Evolutionary conservation across 2,797 vertebrate genomes (phyloP), one percentile per base, ranked within the genome.

Genomic region (Allobates femoralis): DNA sequence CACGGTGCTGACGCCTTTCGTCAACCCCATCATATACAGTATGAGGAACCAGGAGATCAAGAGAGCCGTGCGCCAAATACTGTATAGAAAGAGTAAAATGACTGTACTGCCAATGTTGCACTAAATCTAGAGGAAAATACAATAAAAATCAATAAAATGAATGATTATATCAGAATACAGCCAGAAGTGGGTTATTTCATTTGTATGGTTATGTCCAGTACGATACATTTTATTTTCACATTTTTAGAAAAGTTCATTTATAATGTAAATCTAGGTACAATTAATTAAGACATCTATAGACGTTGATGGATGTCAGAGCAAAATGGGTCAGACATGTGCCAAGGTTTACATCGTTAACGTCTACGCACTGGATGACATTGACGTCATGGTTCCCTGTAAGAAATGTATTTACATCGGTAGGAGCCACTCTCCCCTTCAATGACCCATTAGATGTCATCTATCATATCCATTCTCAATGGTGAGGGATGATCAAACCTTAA

Each of bases 11-110:
- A 81, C 79, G 16, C 79, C 79, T 28, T 50, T 81, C 26, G 34
- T 69, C 21, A 81, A 81, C n/a, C 79, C 60, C 11, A 81, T 81
- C 66, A 67, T 81, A 51, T 81, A 81, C 37, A 66, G 58, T 32
- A 28, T 81, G 41, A 81, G 79, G 58, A 81, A 60, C 62, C 58
- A 81, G 4, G 79, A 81, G 62, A 81, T 81, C 79, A 81, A 46
- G 62, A 46, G 41, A 81, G 60, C 46, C 2, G 7, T 69, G 16
- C 64, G 51, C 23, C 64, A 81, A 67, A 3, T 51, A 18, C 78
- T 78, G 18, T 16, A 64, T 64, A 80, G 46, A 67, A 34, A 21
- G 6, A 66, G 64, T 14, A 32, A 67, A 19, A 32, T 6, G 2
- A 2, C 30, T 12, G 18, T 34, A 7, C 18, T 19, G 2, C 64